Base-by-base conservation (phyloP, 2,797 vertebrate species). In the Uromys caudimaculatus region DNA sequence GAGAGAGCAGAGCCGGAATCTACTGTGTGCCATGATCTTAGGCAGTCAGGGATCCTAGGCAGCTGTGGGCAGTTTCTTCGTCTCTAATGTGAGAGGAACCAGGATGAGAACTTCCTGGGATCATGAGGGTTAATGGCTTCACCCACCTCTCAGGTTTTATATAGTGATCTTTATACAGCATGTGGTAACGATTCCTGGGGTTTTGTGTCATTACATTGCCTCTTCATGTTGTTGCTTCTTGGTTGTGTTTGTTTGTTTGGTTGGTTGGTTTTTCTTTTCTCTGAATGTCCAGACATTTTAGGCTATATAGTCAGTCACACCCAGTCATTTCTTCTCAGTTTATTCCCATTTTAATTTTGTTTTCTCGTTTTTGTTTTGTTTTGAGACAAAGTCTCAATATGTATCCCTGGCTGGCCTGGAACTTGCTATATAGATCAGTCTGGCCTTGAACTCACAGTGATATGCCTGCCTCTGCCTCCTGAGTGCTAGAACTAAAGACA, bases 131-230 rank as follows among this genome's bases (percentile, higher is more conserved):
- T 67, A 10, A 32, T 27, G 69, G 56, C 24, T 92, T 73, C 24
- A 44, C 71, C 29, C 1, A 7, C 1, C 1, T 62, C 89, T 54
- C 24, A 29, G 44, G 5, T 5, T 77, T n/a, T 54, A 21, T 38
- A 17, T 35, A 50, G 13, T 13, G 32, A 44, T 78, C 5, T 2
- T 1, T 8, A 3, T 1, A 6, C 19, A 23, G 7, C 8, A 24
- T 0, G 6, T 1, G 1, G n/a, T 60, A 9, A 12, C 8, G 2
- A 12, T 41, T 17, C 3, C 17, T 81, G 73, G 32, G 6, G 23
- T 24, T 38, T 35, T 29, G 6, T 27, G 35, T 21, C 17, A 16
- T 67, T 47, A 17, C 32, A 41, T 6, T 7, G 4, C 32, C 41
- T 85, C 12, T 82, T 41, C 29, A 32, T 27, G 5, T 81, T 76